phyloP scores from a whole-genome alignment of 1,140 invertebrate species.

The Macrotrachela quadricornifera region DNA sequence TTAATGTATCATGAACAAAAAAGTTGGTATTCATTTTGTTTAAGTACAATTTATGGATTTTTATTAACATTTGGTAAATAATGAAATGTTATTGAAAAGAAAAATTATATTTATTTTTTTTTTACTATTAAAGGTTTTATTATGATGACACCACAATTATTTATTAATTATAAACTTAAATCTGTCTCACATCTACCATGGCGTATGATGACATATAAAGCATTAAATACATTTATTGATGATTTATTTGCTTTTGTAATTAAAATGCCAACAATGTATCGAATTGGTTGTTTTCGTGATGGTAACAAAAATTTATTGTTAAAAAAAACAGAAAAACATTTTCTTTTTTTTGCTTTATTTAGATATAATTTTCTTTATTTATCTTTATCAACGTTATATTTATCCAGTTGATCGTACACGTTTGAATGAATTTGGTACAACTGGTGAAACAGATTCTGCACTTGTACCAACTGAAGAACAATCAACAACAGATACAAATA shows the following conservation, averaged over 20 bases:
- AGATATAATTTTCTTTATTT: constrained; percentile 95
- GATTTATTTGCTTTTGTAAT: constrained; percentile 99
- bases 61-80: constrained; percentile 72
- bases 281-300: constrained; percentile 77
- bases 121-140: constrained; percentile 54
- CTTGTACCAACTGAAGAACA: too few species aligned
- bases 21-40: constrained; percentile 75
- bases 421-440: constrained; percentile 82
- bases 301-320: constrained; percentile 34
- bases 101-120: too few species aligned
- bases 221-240: constrained; percentile 98
- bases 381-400: constrained; percentile 91
- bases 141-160: constrained; percentile 97
- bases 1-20: constrained; percentile 91
- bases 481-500: too few species aligned
- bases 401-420: constrained; percentile 80
- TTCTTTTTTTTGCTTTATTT: too few species aligned
- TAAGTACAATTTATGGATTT: constrained; percentile 90
- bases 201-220: constrained; percentile 98
- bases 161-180: constrained; percentile 97
- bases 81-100: not conserved
- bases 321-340: not conserved
- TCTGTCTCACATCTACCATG: constrained; percentile 95
- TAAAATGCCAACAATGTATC: constrained; percentile 93
- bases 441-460: constrained; percentile 22